phyloP scores from a whole-genome alignment of 1,140 invertebrate species.

The Kradibia gibbosae region DNA sequence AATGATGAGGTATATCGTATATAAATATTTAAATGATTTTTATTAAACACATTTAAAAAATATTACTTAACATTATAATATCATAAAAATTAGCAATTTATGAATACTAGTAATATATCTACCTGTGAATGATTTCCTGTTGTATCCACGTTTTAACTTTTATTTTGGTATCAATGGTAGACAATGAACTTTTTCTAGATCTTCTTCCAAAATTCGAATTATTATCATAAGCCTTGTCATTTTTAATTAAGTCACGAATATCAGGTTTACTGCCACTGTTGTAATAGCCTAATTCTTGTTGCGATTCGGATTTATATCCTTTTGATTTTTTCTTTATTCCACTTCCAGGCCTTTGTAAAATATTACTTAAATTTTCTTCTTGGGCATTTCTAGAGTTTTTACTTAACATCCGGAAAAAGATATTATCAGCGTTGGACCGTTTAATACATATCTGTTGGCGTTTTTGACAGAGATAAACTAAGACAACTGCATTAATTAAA shows the following conservation, averaged over 20 bases:
- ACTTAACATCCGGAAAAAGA: constrained; percentile 58
- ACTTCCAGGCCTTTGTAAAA: background rate
- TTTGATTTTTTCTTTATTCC: constrained; percentile 57
- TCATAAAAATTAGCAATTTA: no score
- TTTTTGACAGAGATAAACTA: constrained; percentile 84
- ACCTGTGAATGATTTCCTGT: constrained; percentile 79
- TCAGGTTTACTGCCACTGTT: constrained; percentile 69
- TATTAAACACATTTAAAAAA: no score
- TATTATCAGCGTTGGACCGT: background rate
- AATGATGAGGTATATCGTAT: no score
- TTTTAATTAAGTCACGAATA: constrained; percentile 69
- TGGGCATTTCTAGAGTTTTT: background rate
- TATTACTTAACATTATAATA: no score
- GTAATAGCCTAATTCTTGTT: constrained; percentile 54
- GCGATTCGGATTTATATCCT: constrained; percentile 57
- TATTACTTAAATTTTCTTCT: background rate
- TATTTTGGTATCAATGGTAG: constrained; percentile 86
- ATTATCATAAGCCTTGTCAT: constrained; percentile 74
- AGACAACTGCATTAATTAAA: constrained; percentile 85
- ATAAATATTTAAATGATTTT: no score
- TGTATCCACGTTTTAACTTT: constrained; percentile 90
- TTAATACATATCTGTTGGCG: constrained; percentile 76
- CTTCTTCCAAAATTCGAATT: constrained; percentile 77
- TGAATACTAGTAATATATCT: constrained; percentile 34
- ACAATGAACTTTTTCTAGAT: constrained; percentile 81